phyloP scores from a whole-genome alignment of 2,888 invertebrate species.

The Synergus laeviventris region DNA sequence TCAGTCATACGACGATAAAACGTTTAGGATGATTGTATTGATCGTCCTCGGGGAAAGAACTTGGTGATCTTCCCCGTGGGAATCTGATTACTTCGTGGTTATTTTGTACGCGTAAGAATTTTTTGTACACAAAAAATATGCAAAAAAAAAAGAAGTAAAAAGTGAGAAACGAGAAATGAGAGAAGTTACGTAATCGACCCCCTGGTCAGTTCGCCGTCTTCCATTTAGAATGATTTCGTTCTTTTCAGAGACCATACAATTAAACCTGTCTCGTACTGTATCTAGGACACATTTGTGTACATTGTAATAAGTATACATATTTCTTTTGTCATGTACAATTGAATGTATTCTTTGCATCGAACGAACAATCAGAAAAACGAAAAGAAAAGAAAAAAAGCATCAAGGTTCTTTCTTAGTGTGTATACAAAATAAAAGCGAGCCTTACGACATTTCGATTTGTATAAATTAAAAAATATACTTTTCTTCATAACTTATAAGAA shows the following conservation, averaged over 20 bases:
- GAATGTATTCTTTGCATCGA: constrained; percentile 45
- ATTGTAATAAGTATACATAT: constrained; percentile 21
- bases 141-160: too few species aligned
- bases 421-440: constrained; percentile 41
- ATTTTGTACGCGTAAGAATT: too few species aligned
- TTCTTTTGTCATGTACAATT: constrained; percentile 36
- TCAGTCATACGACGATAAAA: too few species aligned
- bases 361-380: constrained; percentile 43
- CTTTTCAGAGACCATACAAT: constrained; percentile 37
- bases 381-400: constrained; percentile 39
- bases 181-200: too few species aligned
- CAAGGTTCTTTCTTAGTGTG: constrained; percentile 40
- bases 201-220: constrained; percentile 58
- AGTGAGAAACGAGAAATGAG: too few species aligned
- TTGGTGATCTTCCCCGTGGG: too few species aligned
- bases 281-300: constrained; percentile 39
- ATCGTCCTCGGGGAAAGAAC: too few species aligned
- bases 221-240: constrained; percentile 55
- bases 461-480: constrained; percentile 42
- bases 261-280: constrained; percentile 41
- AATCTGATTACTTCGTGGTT: too few species aligned
- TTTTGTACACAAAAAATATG: too few species aligned
- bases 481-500: constrained; percentile 30
- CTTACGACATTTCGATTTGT: constrained; percentile 44
- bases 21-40: too few species aligned